A percentile compares a stretch with the other conserved stretches of the same genome.
Evolutionary conservation across 2,113 vertebrate species (phyloP).

Genomic region (Montifringilla adamsi): DNA sequence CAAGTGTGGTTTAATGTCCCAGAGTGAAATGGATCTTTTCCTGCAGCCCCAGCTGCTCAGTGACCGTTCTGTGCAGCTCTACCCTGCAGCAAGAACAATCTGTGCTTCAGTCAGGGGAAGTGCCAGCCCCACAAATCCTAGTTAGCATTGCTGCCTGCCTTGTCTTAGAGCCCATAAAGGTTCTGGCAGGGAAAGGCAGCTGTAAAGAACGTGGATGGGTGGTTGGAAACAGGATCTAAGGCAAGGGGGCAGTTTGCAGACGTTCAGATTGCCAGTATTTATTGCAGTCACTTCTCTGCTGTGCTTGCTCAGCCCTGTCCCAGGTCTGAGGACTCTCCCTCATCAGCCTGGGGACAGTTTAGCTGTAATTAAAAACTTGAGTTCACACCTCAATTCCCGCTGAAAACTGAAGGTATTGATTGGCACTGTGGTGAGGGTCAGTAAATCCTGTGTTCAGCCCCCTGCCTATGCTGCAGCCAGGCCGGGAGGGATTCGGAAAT

Average conservation of each 20-base stretch:
- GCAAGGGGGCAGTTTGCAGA: not conserved
- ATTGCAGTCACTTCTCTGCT: not conserved
- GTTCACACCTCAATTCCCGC: not conserved
- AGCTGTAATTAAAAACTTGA: not conserved
- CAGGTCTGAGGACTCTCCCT: not conserved
- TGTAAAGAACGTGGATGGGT: too few relatives aligned
- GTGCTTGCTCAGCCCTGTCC: not conserved
- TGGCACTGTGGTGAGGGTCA: not conserved
- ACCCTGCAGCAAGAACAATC: not conserved
- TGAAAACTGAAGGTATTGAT: not conserved
- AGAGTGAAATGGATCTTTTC: not conserved
- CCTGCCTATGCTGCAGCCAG: not conserved
- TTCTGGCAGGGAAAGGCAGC: not conserved
- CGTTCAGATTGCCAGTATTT: not conserved
- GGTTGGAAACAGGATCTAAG: not conserved
- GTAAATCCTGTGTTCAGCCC: not conserved
- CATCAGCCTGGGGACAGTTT: fast-evolving
- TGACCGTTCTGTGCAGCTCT: not conserved
- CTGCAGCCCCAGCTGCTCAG: not conserved
- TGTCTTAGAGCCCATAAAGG: not conserved
- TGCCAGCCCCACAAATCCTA: not conserved
- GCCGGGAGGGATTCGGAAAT: not conserved
- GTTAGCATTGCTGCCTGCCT: not conserved
- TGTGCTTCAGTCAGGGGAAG: not conserved
- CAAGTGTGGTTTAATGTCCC: constrained; percentile 45